These are phyloP conservation scores for Trichogramma dendrolimi DNA, from an alignment of 2,888 invertebrate species.

Conservation along the genomic window DNA sequence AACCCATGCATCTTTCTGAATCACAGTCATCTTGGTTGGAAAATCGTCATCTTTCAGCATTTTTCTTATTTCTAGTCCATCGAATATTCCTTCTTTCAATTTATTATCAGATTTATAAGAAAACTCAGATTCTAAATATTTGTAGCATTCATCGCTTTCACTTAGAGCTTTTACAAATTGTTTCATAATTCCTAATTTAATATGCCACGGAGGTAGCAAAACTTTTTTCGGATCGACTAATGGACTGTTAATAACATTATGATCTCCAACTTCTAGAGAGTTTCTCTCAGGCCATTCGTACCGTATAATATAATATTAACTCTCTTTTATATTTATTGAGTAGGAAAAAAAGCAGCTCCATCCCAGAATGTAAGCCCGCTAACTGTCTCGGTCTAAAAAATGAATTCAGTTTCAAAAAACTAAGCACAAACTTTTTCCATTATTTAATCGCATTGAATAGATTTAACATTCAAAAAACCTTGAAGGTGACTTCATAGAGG, in stretches of 20 bases:
- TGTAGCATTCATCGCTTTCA: slow-evolving; percentile 30
- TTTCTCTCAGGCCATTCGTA: slow-evolving; percentile 28
- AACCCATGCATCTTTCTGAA: slow-evolving; percentile 28
- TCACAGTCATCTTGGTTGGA: slow-evolving; percentile 19
- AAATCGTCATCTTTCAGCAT: slow-evolving; percentile 30
- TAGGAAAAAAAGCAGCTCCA: no score
- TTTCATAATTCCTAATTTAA: slow-evolving; percentile 6
- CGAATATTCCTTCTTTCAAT: slow-evolving; percentile 33
- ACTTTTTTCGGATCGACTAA: slow-evolving; percentile 5
- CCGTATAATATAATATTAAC: slow-evolving; percentile 31
- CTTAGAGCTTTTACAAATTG: slow-evolving; percentile 20
- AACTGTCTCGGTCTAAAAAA: no score
- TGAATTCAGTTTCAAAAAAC: no score
- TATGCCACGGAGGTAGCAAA: slow-evolving; percentile 6
- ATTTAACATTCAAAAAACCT: no score
- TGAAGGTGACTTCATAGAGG: no score
- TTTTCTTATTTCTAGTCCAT: slow-evolving; percentile 32
- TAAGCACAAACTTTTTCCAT: no score
- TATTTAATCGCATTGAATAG: no score
- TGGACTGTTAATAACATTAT: slow-evolving; percentile 7
- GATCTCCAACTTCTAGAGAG: background rate
- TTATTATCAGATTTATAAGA: slow-evolving; percentile 26
- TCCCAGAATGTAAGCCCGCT: no score
- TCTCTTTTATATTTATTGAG: no score
- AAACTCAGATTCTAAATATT: slow-evolving; percentile 27